phyloP scores from a whole-genome alignment of 2,797 vertebrate species.

The Parotocinclus haroldoi region DNA sequence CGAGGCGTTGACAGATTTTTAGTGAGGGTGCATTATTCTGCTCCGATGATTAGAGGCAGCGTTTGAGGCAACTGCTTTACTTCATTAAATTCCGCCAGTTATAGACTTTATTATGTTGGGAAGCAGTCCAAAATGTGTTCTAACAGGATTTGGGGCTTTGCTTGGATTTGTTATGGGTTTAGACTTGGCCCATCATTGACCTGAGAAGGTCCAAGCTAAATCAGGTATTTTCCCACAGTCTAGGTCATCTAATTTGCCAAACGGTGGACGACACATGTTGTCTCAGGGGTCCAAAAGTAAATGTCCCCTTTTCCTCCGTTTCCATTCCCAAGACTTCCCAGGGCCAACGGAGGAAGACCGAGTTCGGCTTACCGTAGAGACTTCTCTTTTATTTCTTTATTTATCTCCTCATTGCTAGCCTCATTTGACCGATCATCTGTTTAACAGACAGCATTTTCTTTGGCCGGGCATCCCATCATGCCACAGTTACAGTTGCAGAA shows the following conservation, averaged over 20 bases:
- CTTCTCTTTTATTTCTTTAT: constrained; percentile 53
- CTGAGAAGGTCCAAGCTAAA: constrained; percentile 12
- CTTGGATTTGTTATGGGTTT: constrained; percentile 7
- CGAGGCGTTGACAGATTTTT: constrained; percentile 20
- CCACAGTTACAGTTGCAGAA: constrained; percentile 43
- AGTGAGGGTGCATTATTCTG: constrained; percentile 39
- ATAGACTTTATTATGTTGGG: constrained; percentile 21
- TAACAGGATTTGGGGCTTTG: constrained; percentile 9
- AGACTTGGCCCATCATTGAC: too few relatives aligned
- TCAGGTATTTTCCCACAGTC: constrained; percentile 24
- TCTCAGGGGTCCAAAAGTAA: constrained; percentile 8
- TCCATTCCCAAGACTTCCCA: constrained; percentile 6
- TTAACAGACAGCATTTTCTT: constrained; percentile 60
- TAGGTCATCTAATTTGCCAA: constrained; percentile 9
- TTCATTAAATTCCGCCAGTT: constrained; percentile 35
- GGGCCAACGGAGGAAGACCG: too few relatives aligned
- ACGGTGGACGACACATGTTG: not conserved
- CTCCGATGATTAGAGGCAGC: constrained; percentile 14
- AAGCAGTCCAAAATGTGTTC: not conserved
- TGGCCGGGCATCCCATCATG: constrained; percentile 43
- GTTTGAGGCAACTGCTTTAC: constrained; percentile 26
- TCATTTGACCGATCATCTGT: constrained; percentile 54
- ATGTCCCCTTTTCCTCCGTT: not conserved
- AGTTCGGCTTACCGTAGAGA: constrained; percentile 15
- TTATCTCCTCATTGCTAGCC: constrained; percentile 51